A percentile compares a stretch with the other conserved stretches of the same genome.
phyloP scores from a whole-genome alignment of 2,888 invertebrate genomes.

The Neoscelio sp. region DNA sequence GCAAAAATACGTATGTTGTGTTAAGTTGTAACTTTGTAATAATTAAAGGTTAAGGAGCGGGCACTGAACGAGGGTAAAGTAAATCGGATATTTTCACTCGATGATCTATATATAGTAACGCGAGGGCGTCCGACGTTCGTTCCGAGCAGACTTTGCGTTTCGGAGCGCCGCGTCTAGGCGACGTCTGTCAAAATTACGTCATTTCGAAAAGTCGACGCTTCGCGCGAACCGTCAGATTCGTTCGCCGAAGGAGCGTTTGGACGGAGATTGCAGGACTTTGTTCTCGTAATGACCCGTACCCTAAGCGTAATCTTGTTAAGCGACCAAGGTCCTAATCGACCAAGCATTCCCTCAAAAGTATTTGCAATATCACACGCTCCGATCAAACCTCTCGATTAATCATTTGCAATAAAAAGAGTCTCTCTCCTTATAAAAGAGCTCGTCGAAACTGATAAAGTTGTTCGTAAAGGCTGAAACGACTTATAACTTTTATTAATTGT shows the following conservation, averaged over 20 bases:
- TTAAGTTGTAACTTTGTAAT: slow-evolving; percentile 67
- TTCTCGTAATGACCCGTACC: slow-evolving; percentile 25
- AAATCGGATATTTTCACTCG: slow-evolving; percentile 62
- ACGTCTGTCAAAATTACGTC: too few relatives aligned
- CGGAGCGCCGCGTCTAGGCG: too few relatives aligned
- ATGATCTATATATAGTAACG: slow-evolving; percentile 44
- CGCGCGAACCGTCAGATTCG: too few relatives aligned
- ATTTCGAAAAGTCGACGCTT: too few relatives aligned
- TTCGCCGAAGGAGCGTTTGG: too few relatives aligned
- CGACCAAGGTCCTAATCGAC: slow-evolving; percentile 31
- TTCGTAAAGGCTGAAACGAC: slow-evolving; percentile 64
- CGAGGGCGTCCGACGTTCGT: too few relatives aligned
- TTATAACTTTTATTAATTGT: slow-evolving; percentile 65
- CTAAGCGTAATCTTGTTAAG: too few relatives aligned
- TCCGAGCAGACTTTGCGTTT: too few relatives aligned
- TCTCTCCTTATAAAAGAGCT: slow-evolving; percentile 54
- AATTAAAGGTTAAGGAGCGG: slow-evolving; percentile 54
- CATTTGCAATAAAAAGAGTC: slow-evolving; percentile 59
- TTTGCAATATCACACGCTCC: slow-evolving; percentile 60
- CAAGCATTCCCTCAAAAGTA: slow-evolving; percentile 40
- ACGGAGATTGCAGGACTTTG: too few relatives aligned
- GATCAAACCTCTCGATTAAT: slow-evolving; percentile 61
- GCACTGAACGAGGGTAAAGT: slow-evolving; percentile 55
- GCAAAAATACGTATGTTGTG: slow-evolving; percentile 66
- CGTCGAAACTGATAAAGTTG: slow-evolving; percentile 63